Percentiles rank a stretch among this genome's conserved stretches.
phyloP scores from a whole-genome alignment of 1,140 invertebrate species.

The Calliphora vicina region DNA sequence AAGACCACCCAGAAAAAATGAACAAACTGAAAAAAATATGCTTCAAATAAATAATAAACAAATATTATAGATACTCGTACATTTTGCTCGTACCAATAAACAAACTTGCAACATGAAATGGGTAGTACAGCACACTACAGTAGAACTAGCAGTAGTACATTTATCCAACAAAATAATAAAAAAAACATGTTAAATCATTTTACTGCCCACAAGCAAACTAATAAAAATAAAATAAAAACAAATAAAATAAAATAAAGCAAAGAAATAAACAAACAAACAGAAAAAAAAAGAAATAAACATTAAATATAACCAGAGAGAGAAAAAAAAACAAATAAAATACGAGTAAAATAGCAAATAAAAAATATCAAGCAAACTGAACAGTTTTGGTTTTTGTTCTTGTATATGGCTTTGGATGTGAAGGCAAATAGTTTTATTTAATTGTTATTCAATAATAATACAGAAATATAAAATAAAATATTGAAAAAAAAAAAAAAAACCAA shows the following conservation, averaged over 20 bases:
- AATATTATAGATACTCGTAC: background rate
- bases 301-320: background rate
- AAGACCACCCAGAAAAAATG: background rate
- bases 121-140: too few species aligned
- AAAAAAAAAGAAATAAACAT: background rate
- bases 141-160: background rate
- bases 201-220: slow-evolving; percentile 8
- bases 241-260: background rate
- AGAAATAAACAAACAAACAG: background rate
- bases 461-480: background rate
- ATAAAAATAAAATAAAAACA: background rate
- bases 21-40: background rate
- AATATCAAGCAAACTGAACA: background rate
- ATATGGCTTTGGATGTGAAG: background rate
- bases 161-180: background rate
- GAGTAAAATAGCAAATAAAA: background rate
- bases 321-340: background rate
- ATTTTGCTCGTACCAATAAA: background rate
- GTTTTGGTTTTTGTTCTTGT: background rate
- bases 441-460: background rate
- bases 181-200: background rate
- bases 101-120: background rate
- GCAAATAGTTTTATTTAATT: slow-evolving; percentile 13
- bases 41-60: background rate
- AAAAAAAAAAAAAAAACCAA: background rate